phyloP scores from a whole-genome alignment of 2,797 vertebrate species.

The Gambusia yucatana region DNA sequence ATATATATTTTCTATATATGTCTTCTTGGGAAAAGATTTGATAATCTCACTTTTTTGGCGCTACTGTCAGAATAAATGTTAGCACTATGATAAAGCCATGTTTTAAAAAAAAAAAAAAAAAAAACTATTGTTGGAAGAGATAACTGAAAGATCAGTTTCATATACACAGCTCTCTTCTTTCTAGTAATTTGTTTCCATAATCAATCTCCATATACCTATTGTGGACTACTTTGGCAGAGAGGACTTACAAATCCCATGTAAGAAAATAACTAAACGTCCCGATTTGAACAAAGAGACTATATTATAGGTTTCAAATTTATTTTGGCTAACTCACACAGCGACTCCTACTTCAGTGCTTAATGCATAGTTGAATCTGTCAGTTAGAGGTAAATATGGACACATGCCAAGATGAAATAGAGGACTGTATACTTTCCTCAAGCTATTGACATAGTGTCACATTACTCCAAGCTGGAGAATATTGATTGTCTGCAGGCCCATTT shows the following conservation, averaged over 20 bases:
- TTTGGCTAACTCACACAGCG: conserved; percentile 35
- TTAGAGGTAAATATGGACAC: conserved; percentile 51
- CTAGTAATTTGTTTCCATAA: conserved; percentile 28
- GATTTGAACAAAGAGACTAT: conserved; percentile 19
- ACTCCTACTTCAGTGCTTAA: conserved; percentile 22
- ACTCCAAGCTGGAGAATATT: conserved; percentile 53
- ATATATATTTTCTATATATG: conserved; percentile 57
- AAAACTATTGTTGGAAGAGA: conserved; percentile 21
- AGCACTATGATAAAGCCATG: conserved; percentile 17
- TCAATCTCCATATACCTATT: conserved; percentile 12
- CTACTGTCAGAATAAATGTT: conserved; percentile 54
- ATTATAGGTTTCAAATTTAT: conserved; percentile 43
- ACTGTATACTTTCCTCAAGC: conserved; percentile 42
- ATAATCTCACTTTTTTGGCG: conserved; percentile 38
- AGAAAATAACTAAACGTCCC: conserved; percentile 11
- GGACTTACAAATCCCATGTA: conserved; percentile 11
- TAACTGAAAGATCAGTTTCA: conserved; percentile 29
- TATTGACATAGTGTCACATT: conserved; percentile 63
- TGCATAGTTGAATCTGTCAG: conserved; percentile 42
- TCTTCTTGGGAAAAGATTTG: conserved; percentile 51
- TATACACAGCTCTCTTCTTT: conserved; percentile 13
- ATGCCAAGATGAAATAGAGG: conserved; percentile 49
- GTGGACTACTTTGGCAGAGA: conserved; percentile 23
- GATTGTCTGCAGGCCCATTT: conserved; percentile 58
- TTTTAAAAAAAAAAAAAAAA: neutral